A percentile compares a stretch with the other conserved stretches of the same genome.
These are phyloP conservation scores for Callithrix jacchus DNA, from an alignment of 2,113 vertebrate genomes.

Conservation along the genomic window DNA sequence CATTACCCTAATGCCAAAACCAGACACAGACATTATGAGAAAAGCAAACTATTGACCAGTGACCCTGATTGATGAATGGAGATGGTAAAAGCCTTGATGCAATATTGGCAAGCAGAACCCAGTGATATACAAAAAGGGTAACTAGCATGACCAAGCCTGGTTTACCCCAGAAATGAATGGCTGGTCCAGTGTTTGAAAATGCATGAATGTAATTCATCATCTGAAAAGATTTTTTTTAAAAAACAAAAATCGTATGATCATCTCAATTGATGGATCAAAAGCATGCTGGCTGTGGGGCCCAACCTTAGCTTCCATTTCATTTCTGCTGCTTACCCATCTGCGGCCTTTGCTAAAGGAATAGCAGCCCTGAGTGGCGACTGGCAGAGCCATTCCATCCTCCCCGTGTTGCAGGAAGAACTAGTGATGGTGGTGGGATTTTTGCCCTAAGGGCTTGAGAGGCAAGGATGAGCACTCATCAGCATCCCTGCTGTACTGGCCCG, in stretches of 20 bases:
- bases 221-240: not conserved
- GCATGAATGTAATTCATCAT: not conserved
- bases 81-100: not conserved
- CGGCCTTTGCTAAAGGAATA: not conserved
- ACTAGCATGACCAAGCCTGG: not conserved
- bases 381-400: not conserved
- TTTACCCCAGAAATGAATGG: not conserved
- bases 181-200: not conserved
- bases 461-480: not conserved
- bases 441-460: not conserved
- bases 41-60: not conserved
- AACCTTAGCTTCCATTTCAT: not conserved
- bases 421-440: not conserved
- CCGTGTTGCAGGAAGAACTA: rapidly evolving
- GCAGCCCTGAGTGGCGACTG: not conserved
- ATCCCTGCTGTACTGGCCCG: not conserved
- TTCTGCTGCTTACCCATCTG: not conserved
- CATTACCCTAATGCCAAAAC: not conserved
- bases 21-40: not conserved
- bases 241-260: not conserved
- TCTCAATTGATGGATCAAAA: not conserved
- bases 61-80: not conserved
- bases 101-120: not conserved
- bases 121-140: not conserved
- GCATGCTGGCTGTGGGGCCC: not conserved